Conservation (phyloP, 2,888 invertebrate species). For the Germaria angustata region DNA sequence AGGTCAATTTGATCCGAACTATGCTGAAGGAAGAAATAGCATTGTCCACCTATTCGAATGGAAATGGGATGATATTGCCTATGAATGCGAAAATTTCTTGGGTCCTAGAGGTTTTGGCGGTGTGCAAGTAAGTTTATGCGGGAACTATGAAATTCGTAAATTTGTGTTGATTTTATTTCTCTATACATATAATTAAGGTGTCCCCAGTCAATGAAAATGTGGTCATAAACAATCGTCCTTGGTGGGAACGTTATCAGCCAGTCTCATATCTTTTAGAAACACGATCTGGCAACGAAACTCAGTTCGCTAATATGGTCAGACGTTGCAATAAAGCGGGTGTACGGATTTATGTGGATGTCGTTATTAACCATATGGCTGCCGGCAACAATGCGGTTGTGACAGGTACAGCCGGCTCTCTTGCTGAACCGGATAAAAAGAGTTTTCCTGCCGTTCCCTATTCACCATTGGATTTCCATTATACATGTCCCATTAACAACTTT, state of each 20-base stretch:
- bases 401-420: constrained; percentile 85
- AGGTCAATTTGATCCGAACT: constrained; percentile 74
- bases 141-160: neutral
- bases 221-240: constrained; percentile 83
- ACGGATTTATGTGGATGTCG: constrained; percentile 90
- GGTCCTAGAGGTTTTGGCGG: constrained; percentile 88
- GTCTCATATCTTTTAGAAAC: constrained; percentile 88
- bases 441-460: constrained; percentile 86
- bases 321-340: constrained; percentile 91
- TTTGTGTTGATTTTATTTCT: no score
- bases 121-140: constrained; percentile 82
- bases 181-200: constrained; percentile 77
- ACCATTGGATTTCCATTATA: constrained; percentile 85
- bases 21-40: constrained; percentile 81
- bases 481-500: constrained; percentile 85
- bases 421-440: constrained; percentile 81
- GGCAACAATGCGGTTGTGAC: constrained; percentile 74
- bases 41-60: constrained; percentile 92
- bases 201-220: constrained; percentile 89
- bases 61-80: constrained; percentile 90
- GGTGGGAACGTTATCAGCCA: constrained; percentile 95
- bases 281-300: constrained; percentile 87
- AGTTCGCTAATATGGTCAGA: constrained; percentile 88
- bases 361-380: constrained; percentile 92
- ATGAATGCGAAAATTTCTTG: constrained; percentile 89